These are phyloP conservation scores for Muntiacus reevesi DNA, from an alignment of 2,113 vertebrate genomes.

Conservation along the genomic window DNA sequence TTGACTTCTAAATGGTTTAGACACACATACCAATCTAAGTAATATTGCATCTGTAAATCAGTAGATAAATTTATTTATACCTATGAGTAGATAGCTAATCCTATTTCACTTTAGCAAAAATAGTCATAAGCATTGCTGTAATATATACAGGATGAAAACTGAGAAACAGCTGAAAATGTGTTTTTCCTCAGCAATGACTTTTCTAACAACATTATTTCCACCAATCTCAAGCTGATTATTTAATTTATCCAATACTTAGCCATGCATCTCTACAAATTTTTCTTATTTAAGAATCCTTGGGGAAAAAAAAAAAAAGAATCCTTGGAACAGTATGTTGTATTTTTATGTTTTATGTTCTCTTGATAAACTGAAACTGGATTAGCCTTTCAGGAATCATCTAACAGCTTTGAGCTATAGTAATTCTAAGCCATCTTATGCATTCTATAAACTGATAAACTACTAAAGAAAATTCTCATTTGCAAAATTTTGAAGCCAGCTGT, in stretches of 20 bases:
- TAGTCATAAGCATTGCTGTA: background rate
- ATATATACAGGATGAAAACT: background rate
- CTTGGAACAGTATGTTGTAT: background rate
- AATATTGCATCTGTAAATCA: background rate
- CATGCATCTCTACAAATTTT: background rate
- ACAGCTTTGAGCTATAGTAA: background rate
- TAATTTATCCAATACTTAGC: background rate
- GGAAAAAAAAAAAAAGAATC: no score
- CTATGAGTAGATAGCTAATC: background rate
- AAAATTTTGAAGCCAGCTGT: conserved; percentile 70
- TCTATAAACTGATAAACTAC: conserved; percentile 51
- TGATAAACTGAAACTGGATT: background rate
- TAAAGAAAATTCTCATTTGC: conserved; percentile 54
- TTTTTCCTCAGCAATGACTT: background rate
- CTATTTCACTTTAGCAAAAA: background rate
- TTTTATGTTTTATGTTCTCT: background rate
- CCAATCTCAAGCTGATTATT: background rate
- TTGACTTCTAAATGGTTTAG: background rate
- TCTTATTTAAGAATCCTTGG: background rate
- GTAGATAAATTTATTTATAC: background rate
- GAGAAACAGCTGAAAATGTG: background rate
- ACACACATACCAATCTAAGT: background rate
- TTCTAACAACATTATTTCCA: background rate
- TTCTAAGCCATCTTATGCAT: conserved; percentile 15
- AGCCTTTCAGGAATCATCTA: conserved; percentile 16